Percentiles rank a stretch among this genome's conserved stretches.
Evolutionary conservation across 2,113 vertebrate genomes (phyloP).

Genomic region (Nestor notabilis): DNA sequence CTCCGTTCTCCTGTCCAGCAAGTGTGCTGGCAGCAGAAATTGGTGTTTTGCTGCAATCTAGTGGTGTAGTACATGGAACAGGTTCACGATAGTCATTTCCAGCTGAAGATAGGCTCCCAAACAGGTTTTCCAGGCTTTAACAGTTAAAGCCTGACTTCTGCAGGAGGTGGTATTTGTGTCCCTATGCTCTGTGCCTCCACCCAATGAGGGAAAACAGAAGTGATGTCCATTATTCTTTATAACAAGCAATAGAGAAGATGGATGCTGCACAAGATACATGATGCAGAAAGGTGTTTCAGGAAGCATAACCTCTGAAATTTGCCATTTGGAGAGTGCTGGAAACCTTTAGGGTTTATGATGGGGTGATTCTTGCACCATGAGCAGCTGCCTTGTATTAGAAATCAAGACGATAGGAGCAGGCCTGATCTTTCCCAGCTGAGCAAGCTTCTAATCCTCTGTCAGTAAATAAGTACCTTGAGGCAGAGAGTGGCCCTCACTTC

Average conservation of each 20-base stretch:
- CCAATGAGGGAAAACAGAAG: background rate
- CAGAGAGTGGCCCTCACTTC: background rate
- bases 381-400: background rate
- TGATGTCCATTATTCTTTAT: background rate
- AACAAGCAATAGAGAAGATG: background rate
- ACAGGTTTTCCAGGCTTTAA: background rate
- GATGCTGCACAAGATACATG: fast-evolving
- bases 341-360: background rate
- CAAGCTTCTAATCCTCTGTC: background rate
- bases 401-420: background rate
- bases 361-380: background rate
- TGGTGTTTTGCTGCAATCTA: slow-evolving; percentile 65
- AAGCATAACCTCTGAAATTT: background rate
- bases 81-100: fast-evolving
- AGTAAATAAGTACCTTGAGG: background rate
- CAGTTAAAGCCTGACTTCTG: background rate
- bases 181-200: background rate
- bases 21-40: background rate
- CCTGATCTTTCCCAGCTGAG: background rate
- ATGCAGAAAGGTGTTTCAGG: background rate
- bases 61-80: background rate
- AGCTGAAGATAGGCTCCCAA: background rate
- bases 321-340: background rate
- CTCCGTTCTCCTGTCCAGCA: background rate
- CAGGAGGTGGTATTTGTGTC: fast-evolving